Conservation (phyloP, 1,140 invertebrate genomes). For the Marisa cornuarietis region DNA sequence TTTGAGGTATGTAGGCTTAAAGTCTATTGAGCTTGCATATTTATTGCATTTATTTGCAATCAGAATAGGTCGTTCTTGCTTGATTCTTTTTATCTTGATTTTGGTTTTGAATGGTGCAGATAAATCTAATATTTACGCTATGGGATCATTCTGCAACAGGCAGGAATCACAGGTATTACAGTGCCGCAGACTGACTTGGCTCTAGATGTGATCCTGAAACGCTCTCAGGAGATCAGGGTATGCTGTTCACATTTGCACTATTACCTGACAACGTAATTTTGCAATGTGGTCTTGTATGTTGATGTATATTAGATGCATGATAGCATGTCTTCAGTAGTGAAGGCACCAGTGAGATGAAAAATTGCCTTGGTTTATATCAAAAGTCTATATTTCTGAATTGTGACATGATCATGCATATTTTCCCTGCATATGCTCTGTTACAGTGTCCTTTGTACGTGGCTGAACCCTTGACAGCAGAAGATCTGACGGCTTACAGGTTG, state of each 20-base stretch:
- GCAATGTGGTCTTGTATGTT: neutral
- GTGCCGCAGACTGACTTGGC: constrained; percentile 74
- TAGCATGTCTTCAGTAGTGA: neutral
- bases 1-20: neutral
- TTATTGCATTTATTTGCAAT: no score
- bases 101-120: neutral
- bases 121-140: neutral
- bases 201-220: constrained; percentile 75
- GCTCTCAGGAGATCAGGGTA: constrained; percentile 76
- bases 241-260: neutral
- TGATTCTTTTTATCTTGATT: neutral
- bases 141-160: constrained; percentile 36
- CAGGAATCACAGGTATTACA: constrained; percentile 77
- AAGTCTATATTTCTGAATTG: neutral
- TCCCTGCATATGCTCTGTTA: constrained; percentile 34
- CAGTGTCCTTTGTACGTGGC: constrained; percentile 74
- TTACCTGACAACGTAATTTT: neutral
- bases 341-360: neutral
- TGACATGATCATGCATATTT: neutral
- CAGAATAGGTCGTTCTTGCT: neutral
- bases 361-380: neutral
- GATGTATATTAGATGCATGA: neutral
- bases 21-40: neutral
- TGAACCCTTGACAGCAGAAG: constrained; percentile 68
- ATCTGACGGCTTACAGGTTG: constrained; percentile 64